Conservation (phyloP, 2,888 invertebrate genomes). For the Leuctra nigra region DNA sequence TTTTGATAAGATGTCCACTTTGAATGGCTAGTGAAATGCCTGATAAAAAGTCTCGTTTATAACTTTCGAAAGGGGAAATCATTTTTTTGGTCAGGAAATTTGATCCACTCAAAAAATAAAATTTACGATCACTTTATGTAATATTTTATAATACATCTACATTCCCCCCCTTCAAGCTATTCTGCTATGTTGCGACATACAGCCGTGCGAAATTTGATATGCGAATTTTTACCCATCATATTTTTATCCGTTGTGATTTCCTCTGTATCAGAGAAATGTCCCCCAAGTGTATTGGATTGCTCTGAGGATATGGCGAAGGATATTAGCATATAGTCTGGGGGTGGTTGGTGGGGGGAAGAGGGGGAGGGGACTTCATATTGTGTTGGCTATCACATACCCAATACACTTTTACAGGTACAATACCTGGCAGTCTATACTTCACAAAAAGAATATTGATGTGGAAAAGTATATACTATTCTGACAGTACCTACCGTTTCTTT, state of each 20-base stretch:
- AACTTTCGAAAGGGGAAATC: background rate
- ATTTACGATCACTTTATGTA: slow-evolving; percentile 11
- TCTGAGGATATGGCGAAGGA: slow-evolving; percentile 4
- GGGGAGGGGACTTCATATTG: too few relatives aligned
- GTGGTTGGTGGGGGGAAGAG: too few relatives aligned
- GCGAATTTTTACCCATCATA: slow-evolving; percentile 13
- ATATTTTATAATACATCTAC: slow-evolving; percentile 5
- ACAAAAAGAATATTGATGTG: too few relatives aligned
- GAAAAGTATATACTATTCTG: too few relatives aligned
- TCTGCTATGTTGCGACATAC: background rate
- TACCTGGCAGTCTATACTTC: too few relatives aligned
- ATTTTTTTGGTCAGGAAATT: slow-evolving; percentile 17
- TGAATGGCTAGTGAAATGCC: background rate
- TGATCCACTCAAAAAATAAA: slow-evolving; percentile 18
- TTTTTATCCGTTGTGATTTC: slow-evolving; percentile 17
- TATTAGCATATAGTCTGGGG: slow-evolving; percentile 6
- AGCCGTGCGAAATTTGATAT: slow-evolving; percentile 10
- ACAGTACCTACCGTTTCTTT: too few relatives aligned
- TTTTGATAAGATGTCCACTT: slow-evolving; percentile 6
- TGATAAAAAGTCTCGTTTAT: background rate
- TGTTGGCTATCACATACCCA: background rate
- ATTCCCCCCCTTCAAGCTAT: background rate
- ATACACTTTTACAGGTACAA: background rate
- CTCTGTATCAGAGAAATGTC: slow-evolving; percentile 10
- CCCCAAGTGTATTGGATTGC: slow-evolving; percentile 13